These are phyloP conservation scores for Homalodisca vitripennis DNA, from an alignment of 1,140 invertebrate genomes.

Conservation along the genomic window DNA sequence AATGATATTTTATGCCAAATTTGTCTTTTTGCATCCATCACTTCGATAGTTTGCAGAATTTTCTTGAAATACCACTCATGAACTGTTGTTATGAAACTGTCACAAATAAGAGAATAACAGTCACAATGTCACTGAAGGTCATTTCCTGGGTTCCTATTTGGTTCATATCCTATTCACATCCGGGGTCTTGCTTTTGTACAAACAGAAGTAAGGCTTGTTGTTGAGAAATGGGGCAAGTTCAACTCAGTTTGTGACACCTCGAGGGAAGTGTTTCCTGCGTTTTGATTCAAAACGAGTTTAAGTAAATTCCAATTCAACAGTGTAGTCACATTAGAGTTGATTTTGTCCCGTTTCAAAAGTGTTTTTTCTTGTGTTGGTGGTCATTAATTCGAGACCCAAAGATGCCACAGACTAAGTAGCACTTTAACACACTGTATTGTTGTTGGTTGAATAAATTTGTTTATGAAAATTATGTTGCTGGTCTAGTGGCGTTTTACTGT, in stretches of 20 bases:
- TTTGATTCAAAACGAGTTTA: too few relatives aligned
- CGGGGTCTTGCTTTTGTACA: slow-evolving; percentile 1
- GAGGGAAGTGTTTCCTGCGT: too few relatives aligned
- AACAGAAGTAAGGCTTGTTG: slow-evolving; percentile 17
- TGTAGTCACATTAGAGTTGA: neutral
- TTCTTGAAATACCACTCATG: too few relatives aligned
- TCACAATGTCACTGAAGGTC: slow-evolving; percentile 39
- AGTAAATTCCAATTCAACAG: too few relatives aligned
- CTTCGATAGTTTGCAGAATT: too few relatives aligned
- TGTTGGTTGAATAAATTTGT: neutral
- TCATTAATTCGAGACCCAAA: slow-evolving; percentile 11
- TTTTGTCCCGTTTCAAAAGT: slow-evolving; percentile 6
- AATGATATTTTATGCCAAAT: too few relatives aligned
- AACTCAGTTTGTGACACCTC: too few relatives aligned
- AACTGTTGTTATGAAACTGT: too few relatives aligned
- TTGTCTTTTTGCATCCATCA: too few relatives aligned
- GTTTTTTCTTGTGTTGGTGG: slow-evolving; percentile 2
- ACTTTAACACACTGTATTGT: too few relatives aligned
- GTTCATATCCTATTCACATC: slow-evolving; percentile 27
- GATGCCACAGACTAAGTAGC: slow-evolving; percentile 6
- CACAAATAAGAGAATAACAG: too few relatives aligned
- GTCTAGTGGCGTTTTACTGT: neutral
- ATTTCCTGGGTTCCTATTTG: slow-evolving; percentile 44
- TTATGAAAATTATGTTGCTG: slow-evolving; percentile 4
- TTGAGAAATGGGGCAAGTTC: slow-evolving; percentile 13